Conservation (phyloP, 2,888 invertebrate species). For the Linnaemya tessellans region DNA sequence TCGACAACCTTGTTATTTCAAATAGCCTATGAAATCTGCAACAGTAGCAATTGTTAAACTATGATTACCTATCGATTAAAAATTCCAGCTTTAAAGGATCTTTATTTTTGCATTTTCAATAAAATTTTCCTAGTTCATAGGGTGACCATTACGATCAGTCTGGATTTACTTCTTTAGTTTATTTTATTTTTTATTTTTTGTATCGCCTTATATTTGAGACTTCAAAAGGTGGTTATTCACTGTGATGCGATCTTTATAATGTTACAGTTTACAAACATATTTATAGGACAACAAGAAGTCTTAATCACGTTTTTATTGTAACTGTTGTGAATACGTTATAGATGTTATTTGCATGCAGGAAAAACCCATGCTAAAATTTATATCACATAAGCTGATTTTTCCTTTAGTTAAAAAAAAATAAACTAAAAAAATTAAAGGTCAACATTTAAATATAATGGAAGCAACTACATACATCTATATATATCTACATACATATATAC, state of each 20-base stretch:
- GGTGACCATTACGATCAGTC: not conserved
- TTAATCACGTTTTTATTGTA: conserved; percentile 72
- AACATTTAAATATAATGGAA: conserved; percentile 37
- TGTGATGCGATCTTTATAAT: conserved; percentile 65
- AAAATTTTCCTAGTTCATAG: not conserved
- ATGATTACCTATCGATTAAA: too few relatives aligned
- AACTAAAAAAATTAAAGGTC: conserved; percentile 2
- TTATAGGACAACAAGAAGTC: conserved; percentile 71
- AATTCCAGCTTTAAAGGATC: too few relatives aligned
- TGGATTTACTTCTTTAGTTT: not conserved
- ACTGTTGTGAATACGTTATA: conserved; percentile 57
- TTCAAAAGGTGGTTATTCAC: conserved; percentile 50
- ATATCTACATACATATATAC: too few relatives aligned
- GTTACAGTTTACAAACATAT: conserved; percentile 68
- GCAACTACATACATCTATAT: not conserved
- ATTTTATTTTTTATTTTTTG: conserved; percentile 11
- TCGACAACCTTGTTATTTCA: too few relatives aligned
- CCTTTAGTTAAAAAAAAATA: not conserved
- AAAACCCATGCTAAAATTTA: conserved; percentile 9
- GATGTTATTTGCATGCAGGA: conserved; percentile 38
- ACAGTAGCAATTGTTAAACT: too few relatives aligned
- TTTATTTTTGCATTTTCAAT: too few relatives aligned
- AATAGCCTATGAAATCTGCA: too few relatives aligned
- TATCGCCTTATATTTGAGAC: conserved; percentile 10
- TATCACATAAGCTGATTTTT: conserved; percentile 29